Evolutionary conservation across 2,797 vertebrate genomes (phyloP).

Genomic region (Gymnopithys bicolor): DNA sequence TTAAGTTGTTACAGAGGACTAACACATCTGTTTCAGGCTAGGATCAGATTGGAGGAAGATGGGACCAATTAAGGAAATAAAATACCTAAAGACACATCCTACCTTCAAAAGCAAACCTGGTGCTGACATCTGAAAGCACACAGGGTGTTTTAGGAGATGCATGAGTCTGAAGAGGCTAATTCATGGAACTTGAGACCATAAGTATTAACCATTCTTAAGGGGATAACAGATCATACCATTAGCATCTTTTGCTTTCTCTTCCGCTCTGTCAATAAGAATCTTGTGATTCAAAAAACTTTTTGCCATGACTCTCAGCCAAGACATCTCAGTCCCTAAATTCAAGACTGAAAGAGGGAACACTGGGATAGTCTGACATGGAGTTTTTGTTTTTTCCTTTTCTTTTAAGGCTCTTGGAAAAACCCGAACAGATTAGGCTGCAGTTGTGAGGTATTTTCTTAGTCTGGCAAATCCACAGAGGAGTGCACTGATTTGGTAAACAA

Average conservation of each 20-base stretch:
- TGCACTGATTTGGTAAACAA: constrained; percentile 42
- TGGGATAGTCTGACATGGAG: not conserved
- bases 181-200: not conserved
- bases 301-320: not conserved
- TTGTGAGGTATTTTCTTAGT: not conserved
- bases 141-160: not conserved
- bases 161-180: not conserved
- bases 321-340: not conserved
- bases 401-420: not conserved
- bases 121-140: not conserved
- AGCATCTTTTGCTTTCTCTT: not conserved
- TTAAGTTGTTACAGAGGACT: not conserved
- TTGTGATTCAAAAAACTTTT: not conserved
- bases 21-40: not conserved
- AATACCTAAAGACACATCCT: not conserved
- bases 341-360: not conserved
- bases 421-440: not conserved
- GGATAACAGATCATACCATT: not conserved
- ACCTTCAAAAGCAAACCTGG: not conserved
- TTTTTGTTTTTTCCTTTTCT: not conserved
- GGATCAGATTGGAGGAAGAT: not conserved
- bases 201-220: not conserved
- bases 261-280: not conserved
- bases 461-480: constrained; percentile 47
- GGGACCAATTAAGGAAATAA: not conserved